Conservation (phyloP, 2,113 vertebrate genomes). For the Austrofundulus limnaeus region DNA sequence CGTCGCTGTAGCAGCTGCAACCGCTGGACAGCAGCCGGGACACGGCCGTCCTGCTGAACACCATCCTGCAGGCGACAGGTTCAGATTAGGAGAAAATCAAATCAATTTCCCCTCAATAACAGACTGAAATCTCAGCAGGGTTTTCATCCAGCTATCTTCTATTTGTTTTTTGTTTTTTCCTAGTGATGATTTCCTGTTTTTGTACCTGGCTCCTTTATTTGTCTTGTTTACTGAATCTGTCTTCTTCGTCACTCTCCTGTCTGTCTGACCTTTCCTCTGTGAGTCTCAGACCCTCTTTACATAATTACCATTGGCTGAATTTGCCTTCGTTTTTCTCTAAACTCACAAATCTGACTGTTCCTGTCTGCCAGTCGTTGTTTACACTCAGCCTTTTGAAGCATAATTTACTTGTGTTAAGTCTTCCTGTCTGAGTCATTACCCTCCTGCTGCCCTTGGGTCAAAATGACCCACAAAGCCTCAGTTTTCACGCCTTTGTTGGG, state of each 20-base stretch:
- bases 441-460: too few species aligned
- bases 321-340: not conserved
- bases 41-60: conserved; percentile 86
- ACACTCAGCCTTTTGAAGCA: too few species aligned
- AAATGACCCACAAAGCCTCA: too few species aligned
- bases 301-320: not conserved
- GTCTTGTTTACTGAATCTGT: not conserved
- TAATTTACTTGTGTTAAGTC: too few species aligned
- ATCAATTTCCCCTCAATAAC: not conserved
- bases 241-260: not conserved
- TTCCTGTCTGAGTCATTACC: too few species aligned
- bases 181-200: not conserved
- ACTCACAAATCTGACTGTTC: not conserved
- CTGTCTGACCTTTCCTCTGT: not conserved
- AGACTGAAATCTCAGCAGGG: too few species aligned
- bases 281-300: not conserved
- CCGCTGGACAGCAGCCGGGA: conserved; percentile 82
- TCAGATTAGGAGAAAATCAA: not conserved
- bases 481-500: too few species aligned
- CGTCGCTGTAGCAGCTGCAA: conserved; percentile 87
- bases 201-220: not conserved
- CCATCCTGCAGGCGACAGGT: conserved; percentile 80
- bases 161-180: not conserved
- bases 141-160: not conserved
- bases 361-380: too few species aligned